These are phyloP conservation scores for Cabera pusaria DNA, from an alignment of 2,888 invertebrate genomes.

Conservation along the genomic window DNA sequence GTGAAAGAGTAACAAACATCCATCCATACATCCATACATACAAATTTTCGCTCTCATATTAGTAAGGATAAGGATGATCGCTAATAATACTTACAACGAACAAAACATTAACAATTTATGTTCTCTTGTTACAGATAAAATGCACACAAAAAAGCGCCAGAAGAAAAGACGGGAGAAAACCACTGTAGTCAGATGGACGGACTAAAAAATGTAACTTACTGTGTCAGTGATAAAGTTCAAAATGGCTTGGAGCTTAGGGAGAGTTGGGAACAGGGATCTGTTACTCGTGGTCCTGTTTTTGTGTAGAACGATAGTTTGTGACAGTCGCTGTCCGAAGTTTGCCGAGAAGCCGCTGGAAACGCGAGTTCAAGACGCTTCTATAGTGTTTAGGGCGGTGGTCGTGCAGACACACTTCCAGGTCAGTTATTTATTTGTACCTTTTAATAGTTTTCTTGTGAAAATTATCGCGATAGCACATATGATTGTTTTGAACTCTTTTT, in stretches of 20 bases:
- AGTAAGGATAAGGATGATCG: no score
- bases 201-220: constrained; percentile 60
- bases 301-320: constrained; percentile 77
- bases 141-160: constrained; percentile 69
- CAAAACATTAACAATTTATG: no score
- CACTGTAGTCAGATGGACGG: constrained; percentile 60
- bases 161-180: constrained; percentile 63
- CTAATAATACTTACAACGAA: no score
- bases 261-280: constrained; percentile 59
- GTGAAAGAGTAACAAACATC: no score
- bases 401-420: constrained; percentile 74
- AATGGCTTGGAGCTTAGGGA: constrained; percentile 60
- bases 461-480: no score
- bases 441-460: no score
- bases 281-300: constrained; percentile 64
- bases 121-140: constrained; percentile 70
- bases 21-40: no score
- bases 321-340: constrained; percentile 77
- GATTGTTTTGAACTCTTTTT: no score
- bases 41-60: no score
- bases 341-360: constrained; percentile 80
- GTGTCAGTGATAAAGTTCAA: constrained; percentile 40
- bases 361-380: constrained; percentile 76
- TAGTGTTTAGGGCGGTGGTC: constrained; percentile 80
- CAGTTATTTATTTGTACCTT: constrained; percentile 40